Evolutionary conservation across 2,797 vertebrate species (phyloP).

Genomic region (Dipus sagitta): DNA sequence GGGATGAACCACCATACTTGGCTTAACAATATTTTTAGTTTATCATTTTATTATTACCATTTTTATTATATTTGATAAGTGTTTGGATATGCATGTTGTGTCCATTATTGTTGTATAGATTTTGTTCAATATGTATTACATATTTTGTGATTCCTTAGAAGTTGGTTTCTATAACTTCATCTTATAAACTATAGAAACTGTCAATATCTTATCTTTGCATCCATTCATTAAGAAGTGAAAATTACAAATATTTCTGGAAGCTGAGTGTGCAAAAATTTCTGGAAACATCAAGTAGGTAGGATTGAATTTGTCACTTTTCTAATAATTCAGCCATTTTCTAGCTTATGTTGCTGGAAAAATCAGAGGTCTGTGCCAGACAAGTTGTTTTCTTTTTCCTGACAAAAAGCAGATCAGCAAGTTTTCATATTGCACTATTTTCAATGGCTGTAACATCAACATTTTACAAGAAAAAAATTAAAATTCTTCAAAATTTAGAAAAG

Average conservation of each 20-base stretch:
- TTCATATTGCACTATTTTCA: constrained; percentile 82
- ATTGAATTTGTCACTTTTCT: constrained; percentile 81
- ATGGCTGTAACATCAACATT: constrained; percentile 85
- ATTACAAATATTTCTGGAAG: constrained; percentile 76
- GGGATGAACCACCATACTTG: not conserved
- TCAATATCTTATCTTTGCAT: constrained; percentile 48
- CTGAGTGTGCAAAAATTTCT: constrained; percentile 73
- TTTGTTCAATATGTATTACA: not conserved
- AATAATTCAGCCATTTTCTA: constrained; percentile 78
- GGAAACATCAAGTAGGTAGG: constrained; percentile 78
- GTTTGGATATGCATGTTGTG: not conserved
- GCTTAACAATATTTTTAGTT: not conserved
- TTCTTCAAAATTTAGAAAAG: constrained; percentile 85
- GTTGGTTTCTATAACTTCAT: not conserved
- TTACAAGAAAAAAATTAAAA: constrained; percentile 85
- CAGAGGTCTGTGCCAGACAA: constrained; percentile 80
- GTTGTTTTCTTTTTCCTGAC: constrained; percentile 78
- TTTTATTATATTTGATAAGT: constrained; percentile 1
- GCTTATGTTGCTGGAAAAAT: constrained; percentile 82
- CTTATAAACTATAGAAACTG: constrained; percentile 30
- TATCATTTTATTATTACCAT: not conserved
- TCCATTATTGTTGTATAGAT: not conserved
- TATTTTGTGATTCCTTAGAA: constrained; percentile 40
- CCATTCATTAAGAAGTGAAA: constrained; percentile 60
- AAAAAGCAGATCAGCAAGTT: constrained; percentile 77